Evolutionary conservation across 2,888 invertebrate species (phyloP).

Genomic region (Drosophila histrio): DNA sequence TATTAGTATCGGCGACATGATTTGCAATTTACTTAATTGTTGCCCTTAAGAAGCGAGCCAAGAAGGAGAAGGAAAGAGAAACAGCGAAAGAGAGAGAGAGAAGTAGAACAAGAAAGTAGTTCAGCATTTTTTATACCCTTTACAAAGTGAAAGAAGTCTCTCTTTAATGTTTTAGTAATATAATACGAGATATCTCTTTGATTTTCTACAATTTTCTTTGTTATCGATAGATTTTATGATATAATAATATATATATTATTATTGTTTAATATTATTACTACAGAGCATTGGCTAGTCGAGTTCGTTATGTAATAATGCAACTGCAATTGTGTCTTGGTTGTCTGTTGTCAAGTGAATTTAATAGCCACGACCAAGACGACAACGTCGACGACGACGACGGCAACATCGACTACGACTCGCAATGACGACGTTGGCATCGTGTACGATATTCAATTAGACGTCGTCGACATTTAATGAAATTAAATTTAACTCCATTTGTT

Average conservation of each 20-base stretch:
- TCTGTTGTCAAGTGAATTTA: constrained; percentile 63
- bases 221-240: too few relatives aligned
- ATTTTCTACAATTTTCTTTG: too few relatives aligned
- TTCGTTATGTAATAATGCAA: neutral
- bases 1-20: constrained; percentile 43
- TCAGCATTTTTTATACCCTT: constrained; percentile 26
- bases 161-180: neutral
- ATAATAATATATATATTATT: too few relatives aligned
- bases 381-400: constrained; percentile 4
- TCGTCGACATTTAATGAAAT: constrained; percentile 66
- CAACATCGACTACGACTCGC: neutral
- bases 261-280: too few relatives aligned
- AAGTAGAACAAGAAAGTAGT: constrained; percentile 15
- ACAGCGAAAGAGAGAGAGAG: neutral
- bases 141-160: neutral
- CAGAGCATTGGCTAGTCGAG: constrained; percentile 14
- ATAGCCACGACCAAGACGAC: constrained; percentile 25
- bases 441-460: constrained; percentile 69
- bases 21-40: constrained; percentile 77
- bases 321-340: constrained; percentile 58
- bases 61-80: constrained; percentile 2
- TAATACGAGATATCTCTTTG: too few relatives aligned
- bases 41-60: constrained; percentile 28
- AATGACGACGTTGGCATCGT: constrained; percentile 22
- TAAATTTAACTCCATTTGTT: constrained; percentile 74